Evolutionary conservation across 2,888 invertebrate species (phyloP).

Genomic region (Synergus itoensis): DNA sequence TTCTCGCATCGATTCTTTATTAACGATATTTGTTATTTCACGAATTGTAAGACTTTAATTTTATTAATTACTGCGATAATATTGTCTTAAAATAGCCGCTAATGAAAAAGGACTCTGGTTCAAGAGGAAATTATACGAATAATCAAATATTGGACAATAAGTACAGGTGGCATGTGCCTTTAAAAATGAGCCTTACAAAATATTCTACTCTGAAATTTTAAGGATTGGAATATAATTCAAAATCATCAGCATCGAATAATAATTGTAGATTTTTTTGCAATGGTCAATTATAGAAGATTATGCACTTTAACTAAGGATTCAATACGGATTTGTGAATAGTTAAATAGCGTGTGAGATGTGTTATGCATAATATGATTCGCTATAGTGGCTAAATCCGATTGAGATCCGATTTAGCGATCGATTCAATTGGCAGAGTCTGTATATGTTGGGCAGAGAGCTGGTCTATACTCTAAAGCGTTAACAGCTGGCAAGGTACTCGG

Average conservation of each 20-base stretch:
- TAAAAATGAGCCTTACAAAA: too few species aligned
- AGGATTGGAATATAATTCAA: too few species aligned
- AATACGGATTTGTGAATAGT: conserved; percentile 8
- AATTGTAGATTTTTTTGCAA: too few species aligned
- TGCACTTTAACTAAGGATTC: background rate
- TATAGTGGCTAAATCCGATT: conserved; percentile 17
- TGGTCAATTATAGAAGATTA: background rate
- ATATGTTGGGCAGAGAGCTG: conserved; percentile 30
- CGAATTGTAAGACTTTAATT: conserved; percentile 34
- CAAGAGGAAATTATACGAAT: background rate
- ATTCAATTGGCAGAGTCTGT: conserved; percentile 18
- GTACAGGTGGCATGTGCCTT: too few species aligned
- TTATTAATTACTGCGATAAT: conserved; percentile 29
- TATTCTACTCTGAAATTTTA: too few species aligned
- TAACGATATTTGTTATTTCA: conserved; percentile 51
- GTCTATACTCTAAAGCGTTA: conserved; percentile 57
- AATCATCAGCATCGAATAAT: too few species aligned
- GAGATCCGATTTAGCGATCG: conserved; percentile 34
- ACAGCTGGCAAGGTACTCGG: conserved; percentile 62
- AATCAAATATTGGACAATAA: too few species aligned
- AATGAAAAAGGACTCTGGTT: background rate
- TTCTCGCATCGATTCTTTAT: conserved; percentile 54
- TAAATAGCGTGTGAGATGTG: conserved; percentile 12
- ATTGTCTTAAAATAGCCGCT: background rate
- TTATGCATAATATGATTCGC: conserved; percentile 21